Conservation (phyloP, 2,888 invertebrate genomes). For the Anoplius nigerrimus region DNA sequence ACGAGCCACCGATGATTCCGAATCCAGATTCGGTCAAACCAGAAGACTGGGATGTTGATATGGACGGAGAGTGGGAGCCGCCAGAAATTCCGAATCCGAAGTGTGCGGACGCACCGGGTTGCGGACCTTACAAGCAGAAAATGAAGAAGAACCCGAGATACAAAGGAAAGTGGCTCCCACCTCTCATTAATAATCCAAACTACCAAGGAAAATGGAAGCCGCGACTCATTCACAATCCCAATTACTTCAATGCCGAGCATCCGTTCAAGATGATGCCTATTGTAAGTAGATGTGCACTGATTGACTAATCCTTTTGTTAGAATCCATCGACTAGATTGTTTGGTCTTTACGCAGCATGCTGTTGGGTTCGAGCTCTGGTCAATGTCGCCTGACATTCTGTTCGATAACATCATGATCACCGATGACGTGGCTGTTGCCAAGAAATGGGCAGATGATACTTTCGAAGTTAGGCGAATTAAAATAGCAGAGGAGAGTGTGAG, state of each 20-base stretch:
- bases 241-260: conserved; percentile 92
- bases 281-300: conserved; percentile 79
- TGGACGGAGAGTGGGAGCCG: conserved; percentile 99
- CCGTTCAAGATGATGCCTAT: conserved; percentile 95
- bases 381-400: conserved; percentile 94
- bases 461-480: conserved; percentile 87
- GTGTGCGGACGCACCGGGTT: conserved; percentile 87
- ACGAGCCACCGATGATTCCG: conserved; percentile 90
- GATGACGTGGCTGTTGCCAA: conserved; percentile 87
- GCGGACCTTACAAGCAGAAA: conserved; percentile 93
- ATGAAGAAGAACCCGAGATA: conserved; percentile 91
- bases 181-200: conserved; percentile 93
- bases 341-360: conserved; percentile 81
- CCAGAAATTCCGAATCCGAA: conserved; percentile 93
- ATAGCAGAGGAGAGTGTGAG: conserved; percentile 88
- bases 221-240: conserved; percentile 90
- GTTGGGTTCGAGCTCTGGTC: conserved; percentile 99
- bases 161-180: conserved; percentile 95
- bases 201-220: conserved; percentile 97
- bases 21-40: conserved; percentile 93
- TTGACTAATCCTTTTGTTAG: neutral
- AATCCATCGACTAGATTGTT: neutral
- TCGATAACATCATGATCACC: conserved; percentile 96
- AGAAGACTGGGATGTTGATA: conserved; percentile 97
- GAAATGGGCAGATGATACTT: conserved; percentile 89